phyloP scores from a whole-genome alignment of 2,797 vertebrate genomes.

The Gallinago nigripennis region DNA sequence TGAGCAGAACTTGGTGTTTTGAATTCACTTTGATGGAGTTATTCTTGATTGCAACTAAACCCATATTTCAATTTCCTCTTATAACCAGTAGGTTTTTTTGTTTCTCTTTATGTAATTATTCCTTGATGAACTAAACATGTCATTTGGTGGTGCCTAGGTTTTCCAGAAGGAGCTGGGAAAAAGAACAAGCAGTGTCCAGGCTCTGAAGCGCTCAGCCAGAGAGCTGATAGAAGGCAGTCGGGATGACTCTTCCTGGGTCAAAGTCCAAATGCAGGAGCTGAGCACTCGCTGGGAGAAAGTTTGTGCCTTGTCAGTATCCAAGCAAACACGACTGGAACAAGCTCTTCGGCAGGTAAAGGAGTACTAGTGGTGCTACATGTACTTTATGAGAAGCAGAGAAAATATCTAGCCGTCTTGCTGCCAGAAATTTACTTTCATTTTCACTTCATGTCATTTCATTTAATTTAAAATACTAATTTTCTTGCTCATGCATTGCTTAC shows the following conservation, averaged over 20 bases:
- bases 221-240: constrained; percentile 92
- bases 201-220: constrained; percentile 92
- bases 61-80: background rate
- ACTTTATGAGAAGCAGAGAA: background rate
- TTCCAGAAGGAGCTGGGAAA: constrained; percentile 99
- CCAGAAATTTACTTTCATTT: background rate
- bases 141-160: constrained; percentile 76
- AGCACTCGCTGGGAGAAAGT: constrained; percentile 96
- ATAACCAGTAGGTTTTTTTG: background rate
- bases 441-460: background rate
- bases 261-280: constrained; percentile 97
- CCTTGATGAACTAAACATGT: background rate
- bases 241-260: constrained; percentile 96
- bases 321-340: constrained; percentile 93
- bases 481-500: background rate
- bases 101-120: background rate
- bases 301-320: constrained; percentile 93
- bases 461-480: background rate
- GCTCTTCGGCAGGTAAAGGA: constrained; percentile 86
- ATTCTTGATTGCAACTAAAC: background rate
- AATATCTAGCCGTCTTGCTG: background rate
- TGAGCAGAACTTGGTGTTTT: background rate
- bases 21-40: background rate
- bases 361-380: background rate
- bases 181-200: constrained; percentile 92